A percentile compares a stretch with the other conserved stretches of the same genome.
Conservation (phyloP, 2,113 vertebrate species). For the Cebidichthys violaceus region DNA sequence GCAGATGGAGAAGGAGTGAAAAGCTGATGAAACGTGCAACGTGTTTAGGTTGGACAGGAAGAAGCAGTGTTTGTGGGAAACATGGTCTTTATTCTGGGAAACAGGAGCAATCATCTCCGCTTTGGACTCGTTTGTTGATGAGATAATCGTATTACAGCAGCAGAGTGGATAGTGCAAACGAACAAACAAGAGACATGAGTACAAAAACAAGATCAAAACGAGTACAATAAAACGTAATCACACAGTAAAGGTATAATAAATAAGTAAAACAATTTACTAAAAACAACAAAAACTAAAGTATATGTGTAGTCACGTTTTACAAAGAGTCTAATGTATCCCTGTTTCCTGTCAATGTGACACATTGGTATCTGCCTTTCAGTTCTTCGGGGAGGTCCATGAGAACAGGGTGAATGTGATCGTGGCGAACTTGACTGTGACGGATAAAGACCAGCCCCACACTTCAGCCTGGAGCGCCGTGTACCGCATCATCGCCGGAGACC, state of each 20-base stretch:
- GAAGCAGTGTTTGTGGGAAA: conserved; percentile 6
- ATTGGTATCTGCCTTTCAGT: conserved; percentile 80
- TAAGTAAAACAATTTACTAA: no score
- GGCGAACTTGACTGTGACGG: conserved; percentile 92
- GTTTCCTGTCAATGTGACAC: background rate
- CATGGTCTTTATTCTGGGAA: conserved; percentile 16
- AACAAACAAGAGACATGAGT: no score
- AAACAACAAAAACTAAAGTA: no score
- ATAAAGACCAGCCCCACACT: conserved; percentile 95
- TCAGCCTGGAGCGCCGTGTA: conserved; percentile 91
- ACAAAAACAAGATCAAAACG: no score
- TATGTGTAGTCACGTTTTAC: no score
- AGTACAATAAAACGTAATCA: no score
- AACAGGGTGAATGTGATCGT: conserved; percentile 93
- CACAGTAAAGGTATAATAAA: no score
- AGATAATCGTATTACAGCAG: no score
- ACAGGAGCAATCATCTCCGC: background rate
- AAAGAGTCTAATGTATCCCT: background rate
- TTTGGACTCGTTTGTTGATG: background rate
- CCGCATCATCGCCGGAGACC: conserved; percentile 90
- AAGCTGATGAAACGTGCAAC: conserved; percentile 26
- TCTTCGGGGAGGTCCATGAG: conserved; percentile 95
- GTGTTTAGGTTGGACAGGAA: conserved; percentile 15
- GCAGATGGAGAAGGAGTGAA: conserved; percentile 25
- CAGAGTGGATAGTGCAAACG: no score